Base-by-base conservation (phyloP, 2,113 vertebrate genomes). In the Podarcis raffonei region DNA sequence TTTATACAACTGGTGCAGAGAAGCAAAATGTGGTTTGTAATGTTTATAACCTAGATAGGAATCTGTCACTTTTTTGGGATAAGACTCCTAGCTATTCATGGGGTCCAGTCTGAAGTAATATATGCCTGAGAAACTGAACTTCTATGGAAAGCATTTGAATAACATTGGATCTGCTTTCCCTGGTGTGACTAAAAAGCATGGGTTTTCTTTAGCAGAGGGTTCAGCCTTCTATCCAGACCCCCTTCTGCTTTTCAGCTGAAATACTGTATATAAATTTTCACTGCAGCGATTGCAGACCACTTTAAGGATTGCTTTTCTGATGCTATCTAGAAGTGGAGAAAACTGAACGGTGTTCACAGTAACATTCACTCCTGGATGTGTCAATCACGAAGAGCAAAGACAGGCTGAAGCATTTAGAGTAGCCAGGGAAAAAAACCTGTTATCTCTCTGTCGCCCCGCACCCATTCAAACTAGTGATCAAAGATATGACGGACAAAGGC, bases 61-160 rank as follows among this genome's bases (percentile, higher is more conserved):
- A 93, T 92, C 93, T 72, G 62, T 2, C 22, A 59, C 30, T 30
- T 42, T 65, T 90, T 92, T 89, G 89, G 39, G 27, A 32, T 35
- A 25, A 57, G n/a, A 69, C 6, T 35, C 72, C 13, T 35, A 16
- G 72, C 5, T 16, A 74, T 16, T 13, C 59, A 37, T 37, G 32
- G 20, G 62, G 32, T 82, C 80, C 62, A 37, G 53, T 84, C 27
- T 81, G 83, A 88, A 85, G 79, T 75, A 77, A 92, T 90, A 74
- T 88, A 76, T 86, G 96, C 94, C 78, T 88, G 93, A 87, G n/a
- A 90, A 65, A 90, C 76, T 90, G 85, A 94, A 95, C 81, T 71
- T 37, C 30, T 76, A 9, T 77, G 59, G 89, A 87, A 91, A 87
- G 87, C n/a, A 66, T 78, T 83, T 88, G 90, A 94, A 93, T 91